phyloP scores from a whole-genome alignment of 2,888 invertebrate species.

The Noctua fimbriata region DNA sequence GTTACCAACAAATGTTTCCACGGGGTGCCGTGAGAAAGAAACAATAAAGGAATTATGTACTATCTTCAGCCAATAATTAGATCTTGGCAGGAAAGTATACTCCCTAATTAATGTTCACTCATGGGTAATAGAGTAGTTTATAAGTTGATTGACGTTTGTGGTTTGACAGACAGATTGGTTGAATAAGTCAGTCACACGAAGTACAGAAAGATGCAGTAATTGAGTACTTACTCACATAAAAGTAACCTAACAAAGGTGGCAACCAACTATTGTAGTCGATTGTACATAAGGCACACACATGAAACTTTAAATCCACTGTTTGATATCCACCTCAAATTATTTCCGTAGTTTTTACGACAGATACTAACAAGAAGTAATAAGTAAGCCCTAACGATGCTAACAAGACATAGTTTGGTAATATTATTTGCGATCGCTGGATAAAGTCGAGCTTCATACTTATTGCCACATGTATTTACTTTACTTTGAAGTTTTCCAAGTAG shows the following conservation, averaged over 20 bases:
- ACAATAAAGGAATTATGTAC: constrained; percentile 44
- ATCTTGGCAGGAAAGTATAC: constrained; percentile 18
- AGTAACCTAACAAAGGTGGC: neutral
- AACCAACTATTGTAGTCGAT: neutral
- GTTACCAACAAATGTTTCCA: constrained; percentile 51
- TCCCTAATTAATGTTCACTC: constrained; percentile 29
- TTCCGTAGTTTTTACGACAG: neutral
- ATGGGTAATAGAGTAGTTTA: constrained; percentile 5
- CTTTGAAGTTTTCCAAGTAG: neutral
- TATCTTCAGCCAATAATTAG: constrained; percentile 43
- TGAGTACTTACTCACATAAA: neutral
- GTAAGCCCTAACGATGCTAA: constrained; percentile 22
- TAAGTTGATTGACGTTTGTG: constrained; percentile 20
- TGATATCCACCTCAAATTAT: neutral
- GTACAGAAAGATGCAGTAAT: neutral
- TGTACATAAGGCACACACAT: neutral
- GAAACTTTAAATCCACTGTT: too few relatives aligned
- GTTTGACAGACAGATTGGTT: constrained; percentile 17
- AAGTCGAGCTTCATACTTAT: neutral
- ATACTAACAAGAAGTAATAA: constrained; percentile 10
- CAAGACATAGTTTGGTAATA: constrained; percentile 8
- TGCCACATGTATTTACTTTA: neutral
- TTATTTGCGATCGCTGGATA: constrained; percentile 15
- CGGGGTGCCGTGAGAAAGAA: constrained; percentile 49
- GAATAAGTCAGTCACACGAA: neutral